These are phyloP conservation scores for Parauchenoglanis ngamensis DNA, from an alignment of 2,797 vertebrate genomes.

Conservation along the genomic window DNA sequence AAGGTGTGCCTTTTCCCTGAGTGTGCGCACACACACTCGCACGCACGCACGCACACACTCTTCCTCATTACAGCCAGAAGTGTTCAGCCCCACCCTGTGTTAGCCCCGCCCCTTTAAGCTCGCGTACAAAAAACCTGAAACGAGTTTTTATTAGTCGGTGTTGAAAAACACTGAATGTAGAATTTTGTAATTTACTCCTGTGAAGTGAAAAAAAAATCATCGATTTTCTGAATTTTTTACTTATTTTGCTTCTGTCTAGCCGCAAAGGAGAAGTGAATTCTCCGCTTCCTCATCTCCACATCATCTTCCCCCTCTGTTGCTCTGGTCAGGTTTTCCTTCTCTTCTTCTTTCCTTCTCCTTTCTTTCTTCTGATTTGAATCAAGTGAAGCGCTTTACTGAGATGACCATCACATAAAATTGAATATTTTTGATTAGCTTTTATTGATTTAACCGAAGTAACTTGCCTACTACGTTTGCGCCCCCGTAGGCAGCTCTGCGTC, in stretches of 20 bases:
- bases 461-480: neutral
- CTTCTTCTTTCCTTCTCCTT: neutral
- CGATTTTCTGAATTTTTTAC: neutral
- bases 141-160: neutral
- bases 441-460: neutral
- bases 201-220: neutral
- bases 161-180: neutral
- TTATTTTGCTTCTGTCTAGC: neutral
- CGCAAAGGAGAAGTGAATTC: neutral
- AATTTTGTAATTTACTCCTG: neutral
- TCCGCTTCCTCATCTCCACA: neutral
- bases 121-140: neutral
- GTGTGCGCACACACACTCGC: neutral
- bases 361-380: neutral
- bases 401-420: neutral
- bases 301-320: neutral
- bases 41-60: neutral
- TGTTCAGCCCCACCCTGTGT: neutral
- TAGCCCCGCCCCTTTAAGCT: neutral
- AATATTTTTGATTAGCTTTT: neutral
- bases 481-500: neutral
- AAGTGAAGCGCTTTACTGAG: neutral
- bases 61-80: neutral
- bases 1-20: neutral
- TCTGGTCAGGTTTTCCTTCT: neutral